These are phyloP conservation scores for Ichneumon xanthorius DNA, from an alignment of 2,888 invertebrate species.

Conservation along the genomic window DNA sequence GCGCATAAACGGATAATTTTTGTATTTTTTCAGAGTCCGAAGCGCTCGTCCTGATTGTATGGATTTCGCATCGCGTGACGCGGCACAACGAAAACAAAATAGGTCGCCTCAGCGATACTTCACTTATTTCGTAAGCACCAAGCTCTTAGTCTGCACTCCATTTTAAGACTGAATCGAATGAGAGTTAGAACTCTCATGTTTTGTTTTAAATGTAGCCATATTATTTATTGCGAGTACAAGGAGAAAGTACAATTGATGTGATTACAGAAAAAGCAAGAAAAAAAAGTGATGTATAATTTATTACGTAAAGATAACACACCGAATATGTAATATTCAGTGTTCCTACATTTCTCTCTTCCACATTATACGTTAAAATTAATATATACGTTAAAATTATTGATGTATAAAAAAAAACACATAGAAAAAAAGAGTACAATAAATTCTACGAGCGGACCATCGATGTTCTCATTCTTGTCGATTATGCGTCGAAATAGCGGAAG, in stretches of 20 bases:
- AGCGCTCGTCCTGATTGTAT: slow-evolving; percentile 73
- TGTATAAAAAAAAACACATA: slow-evolving; percentile 27
- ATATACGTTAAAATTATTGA: slow-evolving; percentile 8
- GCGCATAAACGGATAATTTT: not conserved
- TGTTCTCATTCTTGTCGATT: not conserved
- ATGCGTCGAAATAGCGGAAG: slow-evolving; percentile 7
- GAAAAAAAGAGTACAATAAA: slow-evolving; percentile 32
- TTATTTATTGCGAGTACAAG: slow-evolving; percentile 12
- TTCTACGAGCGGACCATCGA: slow-evolving; percentile 24
- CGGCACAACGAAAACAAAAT: slow-evolving; percentile 2
- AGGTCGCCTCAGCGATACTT: not conserved
- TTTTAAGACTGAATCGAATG: slow-evolving; percentile 49
- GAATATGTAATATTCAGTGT: slow-evolving; percentile 33
- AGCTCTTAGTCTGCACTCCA: not conserved
- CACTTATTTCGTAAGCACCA: not conserved
- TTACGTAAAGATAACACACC: slow-evolving; percentile 31
- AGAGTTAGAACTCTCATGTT: slow-evolving; percentile 3
- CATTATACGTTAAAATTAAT: slow-evolving; percentile 23
- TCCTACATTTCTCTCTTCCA: slow-evolving; percentile 37
- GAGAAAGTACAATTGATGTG: slow-evolving; percentile 12
- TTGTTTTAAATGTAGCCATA: slow-evolving; percentile 24
- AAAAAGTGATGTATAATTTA: slow-evolving; percentile 42
- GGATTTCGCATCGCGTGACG: not conserved
- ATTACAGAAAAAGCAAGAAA: slow-evolving; percentile 12
- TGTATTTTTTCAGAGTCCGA: slow-evolving; percentile 65